phyloP scores from a whole-genome alignment of 2,888 invertebrate genomes.

The Imbricaverruca yamaguchii region DNA sequence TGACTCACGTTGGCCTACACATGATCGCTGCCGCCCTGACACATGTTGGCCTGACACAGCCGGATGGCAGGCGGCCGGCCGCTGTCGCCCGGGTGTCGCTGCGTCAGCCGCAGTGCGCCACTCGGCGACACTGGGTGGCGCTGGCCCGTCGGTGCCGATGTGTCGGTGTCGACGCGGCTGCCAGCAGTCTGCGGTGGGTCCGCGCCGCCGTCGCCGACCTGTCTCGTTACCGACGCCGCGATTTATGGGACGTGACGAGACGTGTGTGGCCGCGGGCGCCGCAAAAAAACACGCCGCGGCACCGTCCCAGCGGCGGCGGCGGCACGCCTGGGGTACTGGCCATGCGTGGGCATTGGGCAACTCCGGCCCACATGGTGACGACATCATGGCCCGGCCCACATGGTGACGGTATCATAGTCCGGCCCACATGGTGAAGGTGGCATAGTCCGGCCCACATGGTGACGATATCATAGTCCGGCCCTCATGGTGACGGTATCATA shows the following conservation, averaged over 20 bases:
- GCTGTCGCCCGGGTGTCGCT: not conserved
- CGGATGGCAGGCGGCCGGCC: not conserved
- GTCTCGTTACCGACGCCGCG: slow-evolving; percentile 16
- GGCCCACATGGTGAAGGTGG: no score
- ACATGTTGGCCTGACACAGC: no score
- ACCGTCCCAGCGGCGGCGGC: not conserved
- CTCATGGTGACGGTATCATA: no score
- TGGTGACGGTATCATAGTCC: no score
- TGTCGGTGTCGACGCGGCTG: not conserved
- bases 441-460: no score
- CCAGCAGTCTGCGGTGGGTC: slow-evolving; percentile 18
- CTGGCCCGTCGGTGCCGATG: not conserved
- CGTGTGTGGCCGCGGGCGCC: not conserved
- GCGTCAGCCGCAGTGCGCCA: not conserved
- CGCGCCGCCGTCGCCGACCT: not conserved
- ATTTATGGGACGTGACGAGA: not conserved
- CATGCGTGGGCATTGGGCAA: no score
- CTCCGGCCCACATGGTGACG: no score
- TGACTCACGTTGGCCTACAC: no score
- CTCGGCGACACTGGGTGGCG: not conserved
- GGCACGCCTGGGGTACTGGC: no score
- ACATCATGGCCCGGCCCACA: no score
- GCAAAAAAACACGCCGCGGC: not conserved
- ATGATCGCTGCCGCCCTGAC: no score
- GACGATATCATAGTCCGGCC: no score